Percentiles rank a stretch among this genome's conserved stretches.
Conservation (phyloP, 2,888 invertebrate species). For the Shargacucullia verbasci region DNA sequence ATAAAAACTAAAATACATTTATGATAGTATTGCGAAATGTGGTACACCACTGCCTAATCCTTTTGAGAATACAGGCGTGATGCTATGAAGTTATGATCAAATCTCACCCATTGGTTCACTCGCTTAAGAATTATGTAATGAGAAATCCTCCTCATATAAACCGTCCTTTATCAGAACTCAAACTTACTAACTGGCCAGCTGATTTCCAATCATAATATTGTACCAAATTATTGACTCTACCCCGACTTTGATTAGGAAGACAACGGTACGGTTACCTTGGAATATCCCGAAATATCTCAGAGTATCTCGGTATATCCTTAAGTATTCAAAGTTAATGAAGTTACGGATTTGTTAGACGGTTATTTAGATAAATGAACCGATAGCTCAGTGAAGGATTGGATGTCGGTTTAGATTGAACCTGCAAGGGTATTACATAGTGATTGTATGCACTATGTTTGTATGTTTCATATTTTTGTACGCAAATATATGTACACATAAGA, state of each 20-base stretch:
- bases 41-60: too few relatives aligned
- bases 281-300: background rate
- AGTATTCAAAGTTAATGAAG: background rate
- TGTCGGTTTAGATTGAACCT: background rate
- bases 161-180: conserved; percentile 6
- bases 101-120: too few relatives aligned
- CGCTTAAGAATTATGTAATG: too few relatives aligned
- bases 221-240: conserved; percentile 34
- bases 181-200: conserved; percentile 22
- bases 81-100: too few relatives aligned
- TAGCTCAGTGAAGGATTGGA: background rate
- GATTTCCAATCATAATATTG: conserved; percentile 38
- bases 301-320: too few relatives aligned
- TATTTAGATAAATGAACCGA: background rate
- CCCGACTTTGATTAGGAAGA: conserved; percentile 30
- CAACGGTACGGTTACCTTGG: background rate
- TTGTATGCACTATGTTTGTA: too few relatives aligned
- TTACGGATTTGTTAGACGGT: background rate
- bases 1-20: too few relatives aligned
- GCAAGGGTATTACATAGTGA: background rate
- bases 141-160: conserved; percentile 26
- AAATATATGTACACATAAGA: too few relatives aligned
- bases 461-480: too few relatives aligned
- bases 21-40: too few relatives aligned
- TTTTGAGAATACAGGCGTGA: too few relatives aligned